Evolutionary conservation across 37 sponge, comb jelly and placozoan species (phyloP).

Genomic region (Oscarella lobularis): DNA sequence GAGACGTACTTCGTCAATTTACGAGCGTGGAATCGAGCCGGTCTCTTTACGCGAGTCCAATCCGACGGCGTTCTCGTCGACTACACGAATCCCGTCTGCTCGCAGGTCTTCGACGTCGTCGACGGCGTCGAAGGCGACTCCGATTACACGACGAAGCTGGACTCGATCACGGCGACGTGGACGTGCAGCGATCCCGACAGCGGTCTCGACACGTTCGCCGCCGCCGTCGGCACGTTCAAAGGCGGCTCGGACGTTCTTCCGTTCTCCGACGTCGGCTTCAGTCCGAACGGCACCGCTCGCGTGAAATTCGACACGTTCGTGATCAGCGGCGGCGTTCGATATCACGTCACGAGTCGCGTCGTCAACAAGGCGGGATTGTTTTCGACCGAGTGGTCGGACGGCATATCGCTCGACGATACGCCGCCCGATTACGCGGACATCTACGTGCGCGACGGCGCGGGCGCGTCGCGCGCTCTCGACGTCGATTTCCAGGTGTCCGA

Average conservation of each 20-base stretch:
- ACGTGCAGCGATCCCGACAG: neutral
- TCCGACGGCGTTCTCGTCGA: neutral
- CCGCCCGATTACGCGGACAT: neutral
- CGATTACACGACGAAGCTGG: neutral
- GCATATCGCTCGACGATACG: neutral
- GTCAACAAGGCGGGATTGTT: neutral
- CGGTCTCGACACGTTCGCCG: neutral
- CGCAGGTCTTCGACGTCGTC: neutral
- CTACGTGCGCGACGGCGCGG: neutral
- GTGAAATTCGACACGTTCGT: neutral
- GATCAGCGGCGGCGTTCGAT: neutral
- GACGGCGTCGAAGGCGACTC: neutral
- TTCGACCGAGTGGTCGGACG: neutral
- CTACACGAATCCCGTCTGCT: neutral
- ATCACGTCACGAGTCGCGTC: neutral
- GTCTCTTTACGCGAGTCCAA: neutral
- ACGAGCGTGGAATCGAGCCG: slow-evolving; percentile 3
- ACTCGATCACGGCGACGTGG: neutral
- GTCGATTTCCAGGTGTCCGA: neutral
- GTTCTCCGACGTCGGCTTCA: neutral
- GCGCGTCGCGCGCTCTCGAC: neutral
- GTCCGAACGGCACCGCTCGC: neutral
- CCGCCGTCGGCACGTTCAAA: neutral
- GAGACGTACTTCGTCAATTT: neutral
- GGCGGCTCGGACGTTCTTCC: slow-evolving; percentile 1